phyloP scores from a whole-genome alignment of 2,797 vertebrate genomes.

The Mycteria americana region DNA sequence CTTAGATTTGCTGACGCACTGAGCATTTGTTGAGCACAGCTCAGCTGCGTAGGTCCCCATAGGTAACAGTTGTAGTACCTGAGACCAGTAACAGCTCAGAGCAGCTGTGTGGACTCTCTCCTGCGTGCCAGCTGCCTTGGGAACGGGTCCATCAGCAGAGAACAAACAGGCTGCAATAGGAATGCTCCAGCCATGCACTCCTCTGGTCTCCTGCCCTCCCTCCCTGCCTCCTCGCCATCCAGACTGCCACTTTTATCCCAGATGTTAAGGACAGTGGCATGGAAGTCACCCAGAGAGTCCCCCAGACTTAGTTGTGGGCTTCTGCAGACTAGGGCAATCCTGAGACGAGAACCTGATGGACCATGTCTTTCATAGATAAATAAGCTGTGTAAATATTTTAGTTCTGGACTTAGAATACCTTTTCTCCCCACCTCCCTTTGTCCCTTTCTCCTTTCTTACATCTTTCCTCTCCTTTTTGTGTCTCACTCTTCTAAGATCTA shows the following conservation, averaged over 20 bases:
- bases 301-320: neutral
- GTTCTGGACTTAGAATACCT: conserved; percentile 25
- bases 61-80: neutral
- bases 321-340: neutral
- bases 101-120: neutral
- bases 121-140: neutral
- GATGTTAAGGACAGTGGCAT: neutral
- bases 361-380: neutral
- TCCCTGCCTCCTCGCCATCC: neutral
- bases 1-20: neutral
- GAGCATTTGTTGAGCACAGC: neutral
- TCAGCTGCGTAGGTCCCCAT: neutral
- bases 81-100: neutral
- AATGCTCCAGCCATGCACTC: accelerated
- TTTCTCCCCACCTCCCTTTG: neutral
- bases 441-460: conserved; percentile 29
- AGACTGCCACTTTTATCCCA: neutral
- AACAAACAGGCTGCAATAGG: neutral
- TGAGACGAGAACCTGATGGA: neutral
- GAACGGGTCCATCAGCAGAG: neutral
- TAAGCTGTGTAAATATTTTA: conserved; percentile 35
- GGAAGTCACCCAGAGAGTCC: neutral
- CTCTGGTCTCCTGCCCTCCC: neutral
- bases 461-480: conserved; percentile 23
- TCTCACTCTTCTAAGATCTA: conserved; percentile 59